phyloP scores from a whole-genome alignment of 2,113 vertebrate species.

The Prionailurus bengalensis region DNA sequence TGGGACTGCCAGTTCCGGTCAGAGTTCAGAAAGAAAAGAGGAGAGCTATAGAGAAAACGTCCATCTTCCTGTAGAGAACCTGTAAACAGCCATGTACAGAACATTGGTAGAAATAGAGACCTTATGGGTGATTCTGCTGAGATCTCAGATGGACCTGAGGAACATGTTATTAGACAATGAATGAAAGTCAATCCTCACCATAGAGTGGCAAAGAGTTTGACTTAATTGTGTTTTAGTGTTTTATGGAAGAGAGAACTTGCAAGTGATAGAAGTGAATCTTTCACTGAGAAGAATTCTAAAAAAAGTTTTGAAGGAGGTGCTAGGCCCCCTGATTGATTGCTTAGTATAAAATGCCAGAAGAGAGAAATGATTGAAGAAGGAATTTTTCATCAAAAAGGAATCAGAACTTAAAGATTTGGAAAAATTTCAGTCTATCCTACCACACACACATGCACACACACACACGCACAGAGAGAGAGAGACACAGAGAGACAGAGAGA shows the following conservation, averaged over 20 bases:
- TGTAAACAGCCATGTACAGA: background rate
- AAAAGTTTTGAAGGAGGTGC: background rate
- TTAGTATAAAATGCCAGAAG: background rate
- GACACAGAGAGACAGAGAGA: background rate
- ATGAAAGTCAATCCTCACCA: background rate
- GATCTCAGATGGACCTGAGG: background rate
- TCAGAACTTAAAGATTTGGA: background rate
- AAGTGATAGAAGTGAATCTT: background rate
- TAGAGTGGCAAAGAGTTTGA: background rate
- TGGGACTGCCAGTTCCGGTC: background rate
- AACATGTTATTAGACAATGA: background rate
- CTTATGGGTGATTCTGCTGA: background rate
- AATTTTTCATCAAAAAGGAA: background rate
- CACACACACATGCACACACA: too few relatives aligned
- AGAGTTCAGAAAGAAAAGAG: background rate
- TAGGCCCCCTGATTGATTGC: background rate
- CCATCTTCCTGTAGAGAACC: background rate
- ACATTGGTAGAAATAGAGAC: background rate
- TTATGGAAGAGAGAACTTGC: background rate
- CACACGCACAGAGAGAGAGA: background rate
- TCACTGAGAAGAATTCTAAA: background rate
- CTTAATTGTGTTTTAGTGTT: background rate
- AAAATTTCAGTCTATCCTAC: background rate
- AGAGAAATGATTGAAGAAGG: background rate
- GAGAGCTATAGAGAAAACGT: background rate